Base-by-base conservation (phyloP, 2,113 vertebrate genomes). In the Falcunculus frontatus region DNA sequence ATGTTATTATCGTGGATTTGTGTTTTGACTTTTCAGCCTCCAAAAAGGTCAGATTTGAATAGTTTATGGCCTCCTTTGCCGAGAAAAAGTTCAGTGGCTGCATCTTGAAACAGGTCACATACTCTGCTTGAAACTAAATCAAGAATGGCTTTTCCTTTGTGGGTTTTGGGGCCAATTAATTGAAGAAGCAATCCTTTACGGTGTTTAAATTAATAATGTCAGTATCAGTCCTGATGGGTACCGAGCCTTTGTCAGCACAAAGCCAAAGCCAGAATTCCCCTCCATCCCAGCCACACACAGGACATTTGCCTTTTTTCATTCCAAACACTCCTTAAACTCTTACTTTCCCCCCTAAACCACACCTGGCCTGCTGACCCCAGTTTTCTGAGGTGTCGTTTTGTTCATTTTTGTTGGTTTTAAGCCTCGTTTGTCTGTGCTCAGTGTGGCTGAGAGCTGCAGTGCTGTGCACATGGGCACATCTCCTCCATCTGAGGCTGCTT, bases 141-240 rank as follows among this genome's bases (percentile, higher is more conserved):
- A 64, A 53, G 35, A 50, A 42, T 59, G 30, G 10, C 13, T 87
- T 89, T 79, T 82, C 16, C 65, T 82, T 12, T n/a, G n/a, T 81
- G 69, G 26, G 16, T 89, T 77, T 91, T 41, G 37, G 62, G 82
- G 76, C 18, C 42, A 46, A 42, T 60, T 49, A 74, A 35, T 46
- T 67, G 74, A n/a, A 70, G 70, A 67, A 87, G 13, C 46, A 63
- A 27, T 46, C 4, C 22, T 63, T 69, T 21, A 9, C 9, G 16
- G 18, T 42, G 22, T 59, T 83, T 44, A 37, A 76, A 80, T 44
- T 25, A 35, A 35, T 20, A 1, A 9, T 46, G 26, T 29, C 59
- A n/a, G n/a, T n/a, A n/a, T 6, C n/a, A 14, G 29, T 50, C n/a
- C 59, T 41, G n/a, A 16, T 0, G 3, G 35, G 14, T 3, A 2